phyloP scores from a whole-genome alignment of 2,888 invertebrate species.

The Scaptomyza parva region DNA sequence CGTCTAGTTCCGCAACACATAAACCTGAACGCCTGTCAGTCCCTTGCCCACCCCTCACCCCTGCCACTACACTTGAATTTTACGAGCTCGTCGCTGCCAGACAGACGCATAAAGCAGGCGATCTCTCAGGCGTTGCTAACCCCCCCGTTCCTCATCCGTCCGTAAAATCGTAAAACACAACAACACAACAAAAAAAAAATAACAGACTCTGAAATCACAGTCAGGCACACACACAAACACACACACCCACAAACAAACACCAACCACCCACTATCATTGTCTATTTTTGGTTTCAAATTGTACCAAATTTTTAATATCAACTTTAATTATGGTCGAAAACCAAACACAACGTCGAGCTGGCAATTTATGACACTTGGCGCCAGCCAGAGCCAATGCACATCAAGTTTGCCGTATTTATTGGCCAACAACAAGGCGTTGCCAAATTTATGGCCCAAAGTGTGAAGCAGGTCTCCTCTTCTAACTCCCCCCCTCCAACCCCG shows the following conservation, averaged over 20 bases:
- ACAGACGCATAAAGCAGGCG: slow-evolving; percentile 70
- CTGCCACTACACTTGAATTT: slow-evolving; percentile 41
- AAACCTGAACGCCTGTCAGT: slow-evolving; percentile 42
- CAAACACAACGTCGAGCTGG: slow-evolving; percentile 16
- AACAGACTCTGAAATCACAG: slow-evolving; percentile 40
- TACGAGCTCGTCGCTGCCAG: slow-evolving; percentile 59
- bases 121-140: slow-evolving; percentile 53
- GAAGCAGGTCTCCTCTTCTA: slow-evolving; percentile 15
- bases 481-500: no score
- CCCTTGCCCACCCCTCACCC: neutral
- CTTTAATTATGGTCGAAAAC: slow-evolving; percentile 66
- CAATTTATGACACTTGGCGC: slow-evolving; percentile 74
- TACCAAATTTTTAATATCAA: slow-evolving; percentile 41
- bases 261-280: neutral
- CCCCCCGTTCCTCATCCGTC: slow-evolving; percentile 35
- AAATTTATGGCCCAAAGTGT: slow-evolving; percentile 66
- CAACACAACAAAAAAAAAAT: slow-evolving; percentile 39
- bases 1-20: slow-evolving; percentile 72
- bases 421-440: slow-evolving; percentile 72
- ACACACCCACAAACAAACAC: neutral
- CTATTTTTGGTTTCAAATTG: slow-evolving; percentile 30
- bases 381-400: slow-evolving; percentile 48
- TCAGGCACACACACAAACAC: slow-evolving; percentile 4
- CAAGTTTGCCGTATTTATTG: slow-evolving; percentile 68
- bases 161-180: slow-evolving; percentile 63